Evolutionary conservation across 2,113 vertebrate genomes (phyloP).

Genomic region (Ceuthmochares aereus): DNA sequence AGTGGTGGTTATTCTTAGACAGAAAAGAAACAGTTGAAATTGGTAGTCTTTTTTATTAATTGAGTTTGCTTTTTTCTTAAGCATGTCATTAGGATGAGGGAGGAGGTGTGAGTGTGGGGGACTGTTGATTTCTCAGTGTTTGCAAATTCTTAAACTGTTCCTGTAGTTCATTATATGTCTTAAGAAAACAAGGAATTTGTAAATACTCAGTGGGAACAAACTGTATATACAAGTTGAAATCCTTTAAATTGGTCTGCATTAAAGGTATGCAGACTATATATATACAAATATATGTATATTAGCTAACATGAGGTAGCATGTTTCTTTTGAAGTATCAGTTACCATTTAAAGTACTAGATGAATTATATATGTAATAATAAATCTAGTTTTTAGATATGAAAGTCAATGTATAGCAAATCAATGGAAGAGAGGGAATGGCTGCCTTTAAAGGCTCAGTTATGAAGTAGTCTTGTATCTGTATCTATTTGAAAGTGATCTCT

Average conservation of each 20-base stretch:
- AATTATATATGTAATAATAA: background rate
- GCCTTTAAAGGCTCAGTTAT: background rate
- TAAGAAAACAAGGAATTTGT: background rate
- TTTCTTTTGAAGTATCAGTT: background rate
- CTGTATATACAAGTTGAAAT: background rate
- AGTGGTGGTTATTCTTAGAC: background rate
- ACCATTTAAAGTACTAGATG: background rate
- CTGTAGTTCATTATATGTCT: background rate
- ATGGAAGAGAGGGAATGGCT: background rate
- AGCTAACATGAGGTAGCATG: background rate
- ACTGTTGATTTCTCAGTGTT: background rate
- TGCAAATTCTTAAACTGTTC: background rate
- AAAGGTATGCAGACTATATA: background rate
- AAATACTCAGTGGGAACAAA: background rate
- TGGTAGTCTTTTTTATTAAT: background rate
- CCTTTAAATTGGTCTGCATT: background rate
- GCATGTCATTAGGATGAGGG: background rate
- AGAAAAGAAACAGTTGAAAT: background rate
- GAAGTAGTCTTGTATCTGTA: background rate
- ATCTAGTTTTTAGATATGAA: background rate
- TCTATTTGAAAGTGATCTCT: background rate
- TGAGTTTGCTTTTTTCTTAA: background rate
- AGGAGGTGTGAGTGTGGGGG: background rate
- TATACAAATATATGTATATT: background rate
- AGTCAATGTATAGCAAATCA: background rate